These are phyloP conservation scores for Xerus rutilus DNA, from an alignment of 2,797 vertebrate species.

Conservation along the genomic window DNA sequence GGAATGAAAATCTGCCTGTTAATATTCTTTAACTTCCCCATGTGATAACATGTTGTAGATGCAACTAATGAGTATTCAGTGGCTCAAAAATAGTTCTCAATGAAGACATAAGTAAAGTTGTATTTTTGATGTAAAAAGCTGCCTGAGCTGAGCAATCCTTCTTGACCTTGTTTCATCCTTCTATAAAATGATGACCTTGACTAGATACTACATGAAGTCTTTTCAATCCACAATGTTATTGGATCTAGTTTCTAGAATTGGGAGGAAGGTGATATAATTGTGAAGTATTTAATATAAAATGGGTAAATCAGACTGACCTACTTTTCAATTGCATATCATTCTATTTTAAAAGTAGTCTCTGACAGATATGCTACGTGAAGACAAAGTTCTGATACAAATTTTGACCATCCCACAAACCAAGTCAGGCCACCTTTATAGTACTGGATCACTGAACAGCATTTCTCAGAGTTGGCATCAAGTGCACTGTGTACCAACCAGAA, in stretches of 20 bases:
- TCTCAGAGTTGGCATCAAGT: neutral
- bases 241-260: neutral
- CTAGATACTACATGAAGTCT: neutral
- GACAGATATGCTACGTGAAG: neutral
- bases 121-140: neutral
- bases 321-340: neutral
- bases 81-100: neutral
- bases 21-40: neutral
- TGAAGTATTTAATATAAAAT: conserved; percentile 25
- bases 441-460: neutral
- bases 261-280: neutral
- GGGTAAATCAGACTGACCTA: neutral
- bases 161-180: neutral
- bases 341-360: neutral
- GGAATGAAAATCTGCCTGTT: neutral
- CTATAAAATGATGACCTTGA: conserved; percentile 15
- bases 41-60: neutral
- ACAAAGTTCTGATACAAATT: neutral
- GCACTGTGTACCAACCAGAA: neutral
- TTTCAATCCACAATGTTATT: conserved; percentile 21
- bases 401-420: neutral
- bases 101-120: neutral
- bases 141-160: neutral
- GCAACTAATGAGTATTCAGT: neutral
- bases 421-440: neutral